Evolutionary conservation across 2,888 invertebrate genomes (phyloP).

Genomic region (Ametastegia equiseti): DNA sequence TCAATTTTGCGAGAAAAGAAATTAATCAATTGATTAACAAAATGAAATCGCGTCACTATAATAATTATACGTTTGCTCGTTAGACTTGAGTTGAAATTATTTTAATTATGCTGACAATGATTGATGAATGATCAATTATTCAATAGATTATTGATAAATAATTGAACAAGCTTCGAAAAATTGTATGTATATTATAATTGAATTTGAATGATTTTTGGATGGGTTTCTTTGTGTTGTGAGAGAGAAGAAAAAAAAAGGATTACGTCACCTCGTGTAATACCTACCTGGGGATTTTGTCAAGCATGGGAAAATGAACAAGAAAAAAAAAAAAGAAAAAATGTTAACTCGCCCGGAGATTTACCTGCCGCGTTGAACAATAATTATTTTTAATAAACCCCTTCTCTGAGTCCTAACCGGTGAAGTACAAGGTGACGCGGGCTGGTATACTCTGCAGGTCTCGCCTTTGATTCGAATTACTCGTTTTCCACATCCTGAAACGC

Average conservation of each 20-base stretch:
- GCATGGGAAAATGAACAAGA: too few relatives aligned
- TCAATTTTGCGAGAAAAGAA: neutral
- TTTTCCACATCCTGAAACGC: constrained; percentile 48
- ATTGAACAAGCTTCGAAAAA: neutral
- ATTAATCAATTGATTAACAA: too few relatives aligned
- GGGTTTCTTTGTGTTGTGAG: neutral
- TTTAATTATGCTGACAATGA: too few relatives aligned
- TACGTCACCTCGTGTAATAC: neutral
- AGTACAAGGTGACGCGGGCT: constrained; percentile 44
- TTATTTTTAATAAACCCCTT: constrained; percentile 24
- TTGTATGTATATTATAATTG: neutral
- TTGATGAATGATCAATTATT: too few relatives aligned
- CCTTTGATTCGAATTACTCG: constrained; percentile 48
- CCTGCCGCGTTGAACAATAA: constrained; percentile 29
- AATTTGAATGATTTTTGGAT: too few relatives aligned
- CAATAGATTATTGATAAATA: too few relatives aligned
- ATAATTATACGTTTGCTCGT: too few relatives aligned
- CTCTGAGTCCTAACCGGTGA: constrained; percentile 34
- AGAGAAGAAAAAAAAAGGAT: neutral
- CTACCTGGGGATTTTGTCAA: neutral
- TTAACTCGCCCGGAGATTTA: neutral
- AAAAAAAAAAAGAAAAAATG: too few relatives aligned
- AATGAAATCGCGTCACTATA: too few relatives aligned
- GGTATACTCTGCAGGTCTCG: constrained; percentile 36
- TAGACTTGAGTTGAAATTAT: too few relatives aligned